Conservation (phyloP, 2,888 invertebrate species). For the Lucinisca nassula region DNA sequence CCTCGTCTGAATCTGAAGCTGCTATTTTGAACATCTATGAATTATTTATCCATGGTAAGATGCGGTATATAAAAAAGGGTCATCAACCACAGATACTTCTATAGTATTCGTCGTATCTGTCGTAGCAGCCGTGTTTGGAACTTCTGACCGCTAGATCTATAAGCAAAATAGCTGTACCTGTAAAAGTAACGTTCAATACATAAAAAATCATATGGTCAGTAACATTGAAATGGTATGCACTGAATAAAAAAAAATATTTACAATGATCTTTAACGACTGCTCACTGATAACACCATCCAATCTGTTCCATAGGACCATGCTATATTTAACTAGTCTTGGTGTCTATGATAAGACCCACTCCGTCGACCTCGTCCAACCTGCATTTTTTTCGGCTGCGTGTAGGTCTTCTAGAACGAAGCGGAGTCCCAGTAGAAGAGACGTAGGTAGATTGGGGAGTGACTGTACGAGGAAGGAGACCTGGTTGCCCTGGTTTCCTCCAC, state of each 20-base stretch:
- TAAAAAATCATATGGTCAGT: too few relatives aligned
- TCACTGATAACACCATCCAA: not conserved
- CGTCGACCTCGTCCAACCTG: not conserved
- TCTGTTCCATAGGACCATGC: not conserved
- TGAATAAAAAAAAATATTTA: not conserved
- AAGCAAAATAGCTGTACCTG: too few relatives aligned
- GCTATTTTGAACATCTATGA: too few relatives aligned
- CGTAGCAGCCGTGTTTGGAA: too few relatives aligned
- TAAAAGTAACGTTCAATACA: too few relatives aligned
- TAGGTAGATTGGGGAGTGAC: not conserved
- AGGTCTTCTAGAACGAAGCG: too few relatives aligned
- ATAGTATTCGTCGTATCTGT: too few relatives aligned
- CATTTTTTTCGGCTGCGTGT: not conserved
- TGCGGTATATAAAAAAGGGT: too few relatives aligned
- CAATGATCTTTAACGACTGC: not conserved
- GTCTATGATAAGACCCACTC: not conserved
- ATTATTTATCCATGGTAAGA: too few relatives aligned
- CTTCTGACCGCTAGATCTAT: too few relatives aligned
- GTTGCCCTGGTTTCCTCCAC: not conserved
- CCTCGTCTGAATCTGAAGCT: too few relatives aligned
- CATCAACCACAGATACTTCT: too few relatives aligned
- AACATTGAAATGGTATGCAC: not conserved
- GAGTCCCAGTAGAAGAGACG: not conserved
- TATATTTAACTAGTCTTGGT: not conserved
- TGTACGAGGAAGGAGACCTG: not conserved